These are phyloP conservation scores for Neoniphon sammara DNA, from an alignment of 2,797 vertebrate genomes.

Conservation along the genomic window DNA sequence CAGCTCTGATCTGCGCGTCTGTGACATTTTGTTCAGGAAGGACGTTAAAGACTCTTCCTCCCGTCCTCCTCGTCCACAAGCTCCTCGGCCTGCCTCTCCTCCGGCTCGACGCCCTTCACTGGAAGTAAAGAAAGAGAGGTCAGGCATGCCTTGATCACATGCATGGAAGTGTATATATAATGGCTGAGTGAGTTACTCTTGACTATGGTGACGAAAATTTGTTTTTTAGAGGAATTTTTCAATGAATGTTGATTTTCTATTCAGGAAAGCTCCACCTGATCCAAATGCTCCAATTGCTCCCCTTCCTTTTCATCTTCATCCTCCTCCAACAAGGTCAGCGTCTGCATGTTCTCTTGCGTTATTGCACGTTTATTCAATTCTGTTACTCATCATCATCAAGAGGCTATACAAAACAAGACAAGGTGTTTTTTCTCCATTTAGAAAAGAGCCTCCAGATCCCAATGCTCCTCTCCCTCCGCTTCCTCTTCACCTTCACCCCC, in stretches of 20 bases:
- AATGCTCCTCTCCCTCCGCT: slow-evolving; percentile 79
- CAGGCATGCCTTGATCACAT: slow-evolving; percentile 41
- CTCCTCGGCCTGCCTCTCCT: slow-evolving; percentile 43
- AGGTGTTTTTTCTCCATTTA: slow-evolving; percentile 63
- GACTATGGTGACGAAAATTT: neutral
- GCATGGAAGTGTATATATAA: slow-evolving; percentile 14
- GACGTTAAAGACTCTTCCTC: slow-evolving; percentile 71
- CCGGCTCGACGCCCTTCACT: slow-evolving; percentile 62
- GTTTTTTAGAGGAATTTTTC: neutral
- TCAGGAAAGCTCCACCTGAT: slow-evolving; percentile 77
- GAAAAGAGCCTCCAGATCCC: slow-evolving; percentile 82
- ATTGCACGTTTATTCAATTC: slow-evolving; percentile 4
- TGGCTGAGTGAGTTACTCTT: neutral
- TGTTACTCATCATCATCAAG: neutral
- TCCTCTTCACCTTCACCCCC: slow-evolving; percentile 81
- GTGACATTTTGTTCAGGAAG: slow-evolving; percentile 75
- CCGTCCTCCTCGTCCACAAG: slow-evolving; percentile 48
- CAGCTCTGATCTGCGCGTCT: slow-evolving; percentile 41
- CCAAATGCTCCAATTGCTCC: slow-evolving; percentile 78
- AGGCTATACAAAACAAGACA: slow-evolving; percentile 32
- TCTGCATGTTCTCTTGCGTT: slow-evolving; percentile 33
- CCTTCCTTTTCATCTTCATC: slow-evolving; percentile 80
- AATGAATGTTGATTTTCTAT: slow-evolving; percentile 50
- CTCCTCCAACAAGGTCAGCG: slow-evolving; percentile 80
- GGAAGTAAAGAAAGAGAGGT: slow-evolving; percentile 83